These are phyloP conservation scores for Dasyornis broadbenti DNA, from an alignment of 2,113 vertebrate genomes.

Conservation along the genomic window DNA sequence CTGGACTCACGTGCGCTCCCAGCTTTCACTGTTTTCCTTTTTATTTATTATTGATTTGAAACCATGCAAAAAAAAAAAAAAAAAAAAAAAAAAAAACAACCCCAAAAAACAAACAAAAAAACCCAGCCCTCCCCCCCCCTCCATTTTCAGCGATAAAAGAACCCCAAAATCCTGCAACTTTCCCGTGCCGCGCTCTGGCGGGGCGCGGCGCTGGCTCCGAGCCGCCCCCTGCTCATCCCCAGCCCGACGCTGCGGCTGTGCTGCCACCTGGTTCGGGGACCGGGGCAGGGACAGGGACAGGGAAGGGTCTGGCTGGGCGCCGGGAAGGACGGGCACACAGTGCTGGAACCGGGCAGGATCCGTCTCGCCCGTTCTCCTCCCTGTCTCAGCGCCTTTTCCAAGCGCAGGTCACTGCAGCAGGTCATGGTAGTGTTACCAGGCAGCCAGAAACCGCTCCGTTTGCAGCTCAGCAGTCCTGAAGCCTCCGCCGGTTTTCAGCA, in stretches of 20 bases:
- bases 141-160: not conserved
- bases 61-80: not conserved
- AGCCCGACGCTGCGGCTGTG: not conserved
- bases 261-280: not conserved
- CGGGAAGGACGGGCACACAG: too few relatives aligned
- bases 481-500: not conserved
- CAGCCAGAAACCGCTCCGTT: fast-evolving
- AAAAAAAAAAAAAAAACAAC: too few relatives aligned
- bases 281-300: not conserved
- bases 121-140: too few relatives aligned
- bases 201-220: not conserved
- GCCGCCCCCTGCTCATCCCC: not conserved
- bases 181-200: not conserved
- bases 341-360: not conserved
- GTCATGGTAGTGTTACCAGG: fast-evolving
- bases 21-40: not conserved
- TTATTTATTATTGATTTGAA: not conserved
- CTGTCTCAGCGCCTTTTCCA: fast-evolving
- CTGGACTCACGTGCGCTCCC: not conserved
- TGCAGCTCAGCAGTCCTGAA: not conserved
- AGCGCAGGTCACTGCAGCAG: fast-evolving
- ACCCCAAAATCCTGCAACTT: not conserved
- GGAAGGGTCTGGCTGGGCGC: not conserved
- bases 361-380: fast-evolving
- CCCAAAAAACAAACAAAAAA: too few relatives aligned